phyloP scores from a whole-genome alignment of 2,113 vertebrate species.

The Sander lucioperca region DNA sequence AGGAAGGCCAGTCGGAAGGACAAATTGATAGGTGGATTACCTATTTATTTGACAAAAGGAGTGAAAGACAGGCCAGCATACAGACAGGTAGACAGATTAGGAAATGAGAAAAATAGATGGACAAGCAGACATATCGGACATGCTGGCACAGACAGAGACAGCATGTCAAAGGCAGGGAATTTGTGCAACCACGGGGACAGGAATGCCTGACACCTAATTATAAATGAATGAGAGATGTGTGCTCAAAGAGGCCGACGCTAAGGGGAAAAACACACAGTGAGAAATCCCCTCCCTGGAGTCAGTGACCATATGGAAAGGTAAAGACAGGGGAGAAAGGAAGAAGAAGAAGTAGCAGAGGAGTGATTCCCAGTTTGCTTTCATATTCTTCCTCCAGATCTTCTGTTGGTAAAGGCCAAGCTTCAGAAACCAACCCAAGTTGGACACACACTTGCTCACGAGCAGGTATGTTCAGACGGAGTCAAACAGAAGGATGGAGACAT shows the following conservation, averaged over 20 bases:
- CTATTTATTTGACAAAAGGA: slow-evolving; percentile 52
- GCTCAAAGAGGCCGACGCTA: slow-evolving; percentile 52
- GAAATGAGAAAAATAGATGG: slow-evolving; percentile 33
- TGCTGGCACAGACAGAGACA: slow-evolving; percentile 35
- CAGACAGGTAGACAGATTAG: slow-evolving; percentile 49
- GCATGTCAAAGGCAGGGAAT: slow-evolving; percentile 48
- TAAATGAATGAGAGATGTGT: slow-evolving; percentile 72
- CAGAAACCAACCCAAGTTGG: slow-evolving; percentile 55
- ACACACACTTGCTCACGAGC: slow-evolving; percentile 15
- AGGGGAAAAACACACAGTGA: slow-evolving; percentile 42
- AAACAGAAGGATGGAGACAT: slow-evolving; percentile 54
- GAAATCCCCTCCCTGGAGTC: slow-evolving; percentile 48
- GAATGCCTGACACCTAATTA: slow-evolving; percentile 74
- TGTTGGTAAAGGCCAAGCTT: slow-evolving; percentile 30
- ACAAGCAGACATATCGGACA: slow-evolving; percentile 43
- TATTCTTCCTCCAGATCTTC: slow-evolving; percentile 63
- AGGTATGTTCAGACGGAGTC: slow-evolving; percentile 47
- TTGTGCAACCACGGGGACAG: slow-evolving; percentile 43
- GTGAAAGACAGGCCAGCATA: slow-evolving; percentile 44
- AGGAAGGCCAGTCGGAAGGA: slow-evolving; percentile 16
- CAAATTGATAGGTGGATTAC: slow-evolving; percentile 45
- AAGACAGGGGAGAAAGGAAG: slow-evolving; percentile 10
- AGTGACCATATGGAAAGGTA: slow-evolving; percentile 70
- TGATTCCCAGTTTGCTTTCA: slow-evolving; percentile 53
- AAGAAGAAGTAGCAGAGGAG: slow-evolving; percentile 24